These are phyloP conservation scores for Aphelocoma coerulescens DNA, from an alignment of 2,113 vertebrate species.

Conservation along the genomic window DNA sequence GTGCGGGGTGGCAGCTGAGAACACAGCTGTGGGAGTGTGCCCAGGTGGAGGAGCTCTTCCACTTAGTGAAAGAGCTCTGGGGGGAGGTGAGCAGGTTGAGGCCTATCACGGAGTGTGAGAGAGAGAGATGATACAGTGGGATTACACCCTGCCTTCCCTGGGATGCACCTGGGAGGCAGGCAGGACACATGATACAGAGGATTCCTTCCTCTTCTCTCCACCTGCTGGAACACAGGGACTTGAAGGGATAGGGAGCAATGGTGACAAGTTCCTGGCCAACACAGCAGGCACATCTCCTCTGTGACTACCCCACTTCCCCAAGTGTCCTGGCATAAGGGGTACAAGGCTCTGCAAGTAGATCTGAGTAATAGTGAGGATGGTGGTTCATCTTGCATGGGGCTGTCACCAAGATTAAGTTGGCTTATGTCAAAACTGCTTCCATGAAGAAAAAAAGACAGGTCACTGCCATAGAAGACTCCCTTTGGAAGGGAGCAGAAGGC, in stretches of 20 bases:
- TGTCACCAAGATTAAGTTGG: not conserved
- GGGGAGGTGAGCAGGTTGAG: too few species aligned
- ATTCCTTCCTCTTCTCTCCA: not conserved
- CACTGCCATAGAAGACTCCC: not conserved
- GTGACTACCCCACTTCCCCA: not conserved
- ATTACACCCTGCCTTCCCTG: not conserved
- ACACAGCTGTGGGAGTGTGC: not conserved
- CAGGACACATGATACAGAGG: too few species aligned
- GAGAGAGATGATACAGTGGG: not conserved
- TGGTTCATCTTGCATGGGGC: not conserved
- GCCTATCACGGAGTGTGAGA: not conserved
- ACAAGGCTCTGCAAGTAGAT: not conserved
- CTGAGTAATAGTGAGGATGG: not conserved
- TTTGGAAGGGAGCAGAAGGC: not conserved
- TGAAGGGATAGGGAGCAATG: not conserved
- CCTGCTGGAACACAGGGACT: not conserved
- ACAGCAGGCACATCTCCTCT: not conserved
- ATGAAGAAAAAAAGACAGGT: not conserved
- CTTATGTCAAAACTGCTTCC: not conserved
- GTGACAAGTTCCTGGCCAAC: not conserved
- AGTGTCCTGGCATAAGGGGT: not conserved
- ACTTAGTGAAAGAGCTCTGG: not conserved
- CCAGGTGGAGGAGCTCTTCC: not conserved
- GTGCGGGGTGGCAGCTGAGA: not conserved
- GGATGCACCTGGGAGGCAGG: not conserved